phyloP scores from a whole-genome alignment of 2,113 vertebrate genomes.

The Glaucidium brasilianum region DNA sequence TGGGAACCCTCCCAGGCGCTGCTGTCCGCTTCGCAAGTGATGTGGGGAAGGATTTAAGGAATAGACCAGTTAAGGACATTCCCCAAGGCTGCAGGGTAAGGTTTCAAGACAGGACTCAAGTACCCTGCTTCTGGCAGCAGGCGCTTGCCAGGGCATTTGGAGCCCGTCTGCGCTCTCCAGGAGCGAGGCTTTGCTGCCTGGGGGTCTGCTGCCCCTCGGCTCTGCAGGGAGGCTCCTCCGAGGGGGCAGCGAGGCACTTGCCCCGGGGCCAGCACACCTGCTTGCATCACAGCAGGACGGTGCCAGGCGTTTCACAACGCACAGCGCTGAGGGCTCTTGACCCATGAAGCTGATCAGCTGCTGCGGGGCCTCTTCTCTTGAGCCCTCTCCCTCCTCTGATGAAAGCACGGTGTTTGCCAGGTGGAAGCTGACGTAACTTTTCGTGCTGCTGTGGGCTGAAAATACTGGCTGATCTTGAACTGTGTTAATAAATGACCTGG shows the following conservation, averaged over 20 bases:
- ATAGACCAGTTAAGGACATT: neutral
- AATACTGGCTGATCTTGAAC: neutral
- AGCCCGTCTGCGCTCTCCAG: fast-evolving
- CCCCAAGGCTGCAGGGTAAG: neutral
- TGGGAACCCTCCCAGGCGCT: neutral
- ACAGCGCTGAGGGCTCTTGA: neutral
- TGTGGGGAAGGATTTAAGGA: neutral
- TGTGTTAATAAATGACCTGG: conserved; percentile 32
- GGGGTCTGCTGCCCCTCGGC: fast-evolving
- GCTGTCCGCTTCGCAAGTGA: fast-evolving
- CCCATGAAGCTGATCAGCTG: neutral
- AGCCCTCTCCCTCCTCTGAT: neutral
- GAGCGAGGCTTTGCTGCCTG: fast-evolving
- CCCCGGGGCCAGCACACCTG: neutral
- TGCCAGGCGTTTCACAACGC: neutral
- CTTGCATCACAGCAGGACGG: neutral
- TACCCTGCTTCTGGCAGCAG: fast-evolving
- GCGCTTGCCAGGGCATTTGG: fast-evolving
- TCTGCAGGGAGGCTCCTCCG: neutral
- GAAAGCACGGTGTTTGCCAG: neutral
- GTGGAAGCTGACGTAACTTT: neutral
- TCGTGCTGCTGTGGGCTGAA: neutral
- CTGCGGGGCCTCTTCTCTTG: neutral
- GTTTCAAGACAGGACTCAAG: neutral
- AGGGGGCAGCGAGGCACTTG: fast-evolving